Evolutionary conservation across 2,797 vertebrate species (phyloP).

Genomic region (Tachyglossus aculeatus): DNA sequence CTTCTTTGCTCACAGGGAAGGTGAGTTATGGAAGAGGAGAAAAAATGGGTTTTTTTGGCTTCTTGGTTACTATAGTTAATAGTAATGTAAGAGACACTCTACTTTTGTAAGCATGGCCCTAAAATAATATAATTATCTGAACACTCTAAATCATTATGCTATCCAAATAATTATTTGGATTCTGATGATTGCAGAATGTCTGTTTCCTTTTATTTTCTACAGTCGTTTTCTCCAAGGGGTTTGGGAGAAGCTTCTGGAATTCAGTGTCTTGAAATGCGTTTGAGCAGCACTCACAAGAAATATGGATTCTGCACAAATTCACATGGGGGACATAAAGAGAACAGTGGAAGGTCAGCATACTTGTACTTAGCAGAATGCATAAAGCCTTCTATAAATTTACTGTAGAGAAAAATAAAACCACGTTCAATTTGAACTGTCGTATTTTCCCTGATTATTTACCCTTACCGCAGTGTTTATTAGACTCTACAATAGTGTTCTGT

Average conservation of each 20-base stretch:
- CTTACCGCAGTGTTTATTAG: conserved; percentile 28
- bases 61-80: too few species aligned
- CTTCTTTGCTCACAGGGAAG: too few species aligned
- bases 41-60: too few species aligned
- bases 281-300: conserved; percentile 34
- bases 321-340: conserved; percentile 1
- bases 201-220: background rate
- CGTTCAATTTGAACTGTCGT: conserved; percentile 40
- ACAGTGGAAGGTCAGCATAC: background rate
- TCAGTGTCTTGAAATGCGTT: conserved; percentile 8
- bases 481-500: conserved; percentile 42
- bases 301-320: conserved; percentile 29
- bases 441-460: conserved; percentile 48
- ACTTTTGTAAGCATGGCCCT: too few species aligned
- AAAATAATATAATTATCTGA: too few species aligned
- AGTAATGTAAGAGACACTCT: too few species aligned
- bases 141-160: too few species aligned
- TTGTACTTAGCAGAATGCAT: conserved; percentile 27
- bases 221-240: background rate
- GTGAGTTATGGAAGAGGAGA: too few species aligned
- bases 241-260: conserved; percentile 1
- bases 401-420: background rate
- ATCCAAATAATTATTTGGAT: too few species aligned
- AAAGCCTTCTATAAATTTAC: conserved; percentile 29
- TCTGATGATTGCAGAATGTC: too few species aligned